Base-by-base conservation (phyloP, 53 echinoderm and acorn worm species). In the Glandiceps talaboti region DNA sequence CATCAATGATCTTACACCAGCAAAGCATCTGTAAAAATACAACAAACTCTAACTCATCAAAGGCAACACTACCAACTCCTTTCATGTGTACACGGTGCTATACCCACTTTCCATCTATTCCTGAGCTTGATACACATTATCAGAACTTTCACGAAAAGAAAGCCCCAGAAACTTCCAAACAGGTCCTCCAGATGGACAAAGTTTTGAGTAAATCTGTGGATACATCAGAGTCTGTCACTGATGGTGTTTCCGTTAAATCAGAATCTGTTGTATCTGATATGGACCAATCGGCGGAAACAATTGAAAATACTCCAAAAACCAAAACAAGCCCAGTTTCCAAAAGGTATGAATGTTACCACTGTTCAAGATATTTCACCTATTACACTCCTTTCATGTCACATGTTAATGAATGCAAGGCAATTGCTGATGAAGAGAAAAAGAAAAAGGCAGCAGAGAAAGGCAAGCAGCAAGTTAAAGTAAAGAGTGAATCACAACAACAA, bases 1-100 rank as follows among this genome's bases (percentile, higher is more conserved):
- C 89, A 29, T 89, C 89, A 26, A 30, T 81, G 1, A 75, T 79
- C 1, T 85, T 89, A 31, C 89, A 89, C 32, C 32, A 74, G 26
- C 82, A 73, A 27, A 32, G 85, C 32, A 31, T 79, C 28, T 89
- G 89, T 33, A 30, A 76, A 20, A 80, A 31, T 14, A 45, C 6
- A 6, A 45, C 64, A 45, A 20, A 45, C 6, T 45, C 64, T 45
- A 20, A 45, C 20, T 6, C 6, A 45, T 12, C 64, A 6, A 45
- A 20, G 6, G 20, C 64, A 45, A 45, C 64, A 12, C 64, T 20
- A 20, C 6, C 6, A 20, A 20, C 64, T 20, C 6, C 20, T 6
- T 45, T 45, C 64, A 45, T 45, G 64, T 45, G 64, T 45, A 45
- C 64, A 45, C 64, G 64, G 64, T 45, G 64, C 64, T 45, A 12